Percentiles rank a stretch among this genome's conserved stretches.
phyloP scores from a whole-genome alignment of 35 echinoderm and acorn worm genomes.

The Diadema setosum region DNA sequence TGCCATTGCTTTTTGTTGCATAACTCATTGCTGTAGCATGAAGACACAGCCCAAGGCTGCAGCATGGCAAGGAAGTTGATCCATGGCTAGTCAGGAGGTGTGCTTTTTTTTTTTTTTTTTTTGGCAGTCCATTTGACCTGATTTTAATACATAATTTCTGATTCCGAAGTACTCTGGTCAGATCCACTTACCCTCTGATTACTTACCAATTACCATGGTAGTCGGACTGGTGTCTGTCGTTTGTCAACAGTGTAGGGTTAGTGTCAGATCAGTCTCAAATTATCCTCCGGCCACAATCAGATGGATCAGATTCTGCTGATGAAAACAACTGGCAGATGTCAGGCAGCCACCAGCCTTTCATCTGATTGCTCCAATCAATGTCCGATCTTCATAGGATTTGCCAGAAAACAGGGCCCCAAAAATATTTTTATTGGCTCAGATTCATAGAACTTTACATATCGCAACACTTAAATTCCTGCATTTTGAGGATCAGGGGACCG shows the following conservation, averaged over 20 bases:
- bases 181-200: background rate
- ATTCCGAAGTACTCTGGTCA: background rate
- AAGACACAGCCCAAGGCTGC: too few relatives aligned
- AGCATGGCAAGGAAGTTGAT: too few relatives aligned
- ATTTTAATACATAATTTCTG: background rate
- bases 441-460: background rate
- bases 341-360: too few relatives aligned
- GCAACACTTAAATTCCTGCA: background rate
- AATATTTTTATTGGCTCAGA: background rate
- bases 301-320: background rate
- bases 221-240: too few relatives aligned
- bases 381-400: too few relatives aligned
- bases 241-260: too few relatives aligned
- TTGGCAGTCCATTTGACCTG: background rate
- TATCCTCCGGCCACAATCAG: background rate
- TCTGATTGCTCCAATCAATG: too few relatives aligned
- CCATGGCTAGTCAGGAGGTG: too few relatives aligned
- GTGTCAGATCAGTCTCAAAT: background rate
- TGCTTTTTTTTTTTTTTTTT: too few relatives aligned
- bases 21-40: too few relatives aligned
- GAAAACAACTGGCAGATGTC: too few relatives aligned
- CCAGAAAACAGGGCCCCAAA: background rate
- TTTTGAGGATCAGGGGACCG: background rate
- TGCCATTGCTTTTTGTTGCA: background rate
- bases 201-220: background rate